Evolutionary conservation across 2,113 vertebrate genomes (phyloP), one percentile per base, ranked within the genome.

Genomic region (Thunnus maccoyii): DNA sequence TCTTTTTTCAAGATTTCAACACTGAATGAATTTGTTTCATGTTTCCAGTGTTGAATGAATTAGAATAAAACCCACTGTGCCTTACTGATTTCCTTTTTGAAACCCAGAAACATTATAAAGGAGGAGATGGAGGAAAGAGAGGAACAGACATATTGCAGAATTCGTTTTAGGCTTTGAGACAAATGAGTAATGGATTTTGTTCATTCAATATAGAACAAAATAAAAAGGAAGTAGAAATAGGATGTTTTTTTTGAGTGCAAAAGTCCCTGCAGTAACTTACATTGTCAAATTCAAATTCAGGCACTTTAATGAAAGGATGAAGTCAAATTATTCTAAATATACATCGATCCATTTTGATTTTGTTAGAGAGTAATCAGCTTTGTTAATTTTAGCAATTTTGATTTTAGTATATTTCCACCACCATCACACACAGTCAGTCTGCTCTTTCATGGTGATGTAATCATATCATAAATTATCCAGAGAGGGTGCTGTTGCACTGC

Each of bases 401-500:
- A 13, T 54, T 36, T 55, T 27, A n/a, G 11, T 44, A 66, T 22
- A 47, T 69, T 69, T 65, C 27, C 50, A 65, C n/a, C 27, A 68
- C 58, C 20, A 56, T 54, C 13, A 44, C 12, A 17, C 32, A 30
- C 36, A 30, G 47, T 9, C 46, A 41, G 58, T 72, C 11, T 20
- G 36, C 54, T 80, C 36, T 20, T 54, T 36, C 36, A 15, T 36
- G 63, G 51, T 89, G 75, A 88, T 86, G 83, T 86, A 67, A 86
- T 85, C 47, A 12, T 87, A 79, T 84, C 16, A 56, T 30, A 55
- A 76, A 73, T 64, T 44, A 81, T 87, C 93, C 91, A 89, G 25
- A 94, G 94, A 93, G 91, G 94, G 92, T 74, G 86, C 91, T 95
- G 89, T 95, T 96, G 92, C 84, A 91, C 88, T 76, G 81, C 77